A percentile compares a stretch with the other conserved stretches of the same genome.
Evolutionary conservation across 2,888 invertebrate genomes (phyloP).

Genomic region (Urechis unicinctus): DNA sequence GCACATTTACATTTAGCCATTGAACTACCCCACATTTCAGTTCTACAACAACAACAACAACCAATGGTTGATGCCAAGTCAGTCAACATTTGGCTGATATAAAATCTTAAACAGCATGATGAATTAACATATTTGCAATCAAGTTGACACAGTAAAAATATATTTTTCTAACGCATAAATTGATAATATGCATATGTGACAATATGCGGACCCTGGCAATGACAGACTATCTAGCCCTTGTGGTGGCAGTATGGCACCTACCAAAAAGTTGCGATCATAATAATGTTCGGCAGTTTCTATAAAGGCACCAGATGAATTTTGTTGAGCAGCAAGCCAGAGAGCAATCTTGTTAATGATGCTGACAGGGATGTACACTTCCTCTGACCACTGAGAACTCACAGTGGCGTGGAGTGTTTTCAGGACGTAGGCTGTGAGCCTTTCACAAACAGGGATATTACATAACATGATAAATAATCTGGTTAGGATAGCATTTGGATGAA

Average conservation of each 20-base stretch:
- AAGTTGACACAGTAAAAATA: too few species aligned
- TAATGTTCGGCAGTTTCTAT: conserved; percentile 13
- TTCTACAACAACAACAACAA: background rate
- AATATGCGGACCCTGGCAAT: too few species aligned
- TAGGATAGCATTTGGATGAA: background rate
- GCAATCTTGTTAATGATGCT: conserved; percentile 21
- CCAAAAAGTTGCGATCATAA: conserved; percentile 20
- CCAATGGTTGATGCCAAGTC: background rate
- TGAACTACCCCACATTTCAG: too few species aligned
- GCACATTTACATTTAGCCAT: background rate
- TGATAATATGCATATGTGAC: too few species aligned
- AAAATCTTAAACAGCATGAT: too few species aligned
- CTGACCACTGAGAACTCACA: conserved; percentile 40
- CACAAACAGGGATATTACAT: background rate
- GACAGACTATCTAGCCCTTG: background rate
- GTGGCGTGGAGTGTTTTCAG: conserved; percentile 84
- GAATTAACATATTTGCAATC: too few species aligned
- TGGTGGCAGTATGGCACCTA: conserved; percentile 5
- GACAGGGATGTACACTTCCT: conserved; percentile 17
- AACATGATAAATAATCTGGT: background rate
- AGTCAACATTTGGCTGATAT: too few species aligned
- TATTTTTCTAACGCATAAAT: too few species aligned
- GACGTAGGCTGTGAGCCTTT: conserved; percentile 83
- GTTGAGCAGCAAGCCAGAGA: conserved; percentile 19
- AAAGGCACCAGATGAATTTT: conserved; percentile 17